These are phyloP conservation scores for Hydra vulgaris DNA, from an alignment of 30 jellyfish, hydroid and myxozoan genomes.

Conservation along the genomic window DNA sequence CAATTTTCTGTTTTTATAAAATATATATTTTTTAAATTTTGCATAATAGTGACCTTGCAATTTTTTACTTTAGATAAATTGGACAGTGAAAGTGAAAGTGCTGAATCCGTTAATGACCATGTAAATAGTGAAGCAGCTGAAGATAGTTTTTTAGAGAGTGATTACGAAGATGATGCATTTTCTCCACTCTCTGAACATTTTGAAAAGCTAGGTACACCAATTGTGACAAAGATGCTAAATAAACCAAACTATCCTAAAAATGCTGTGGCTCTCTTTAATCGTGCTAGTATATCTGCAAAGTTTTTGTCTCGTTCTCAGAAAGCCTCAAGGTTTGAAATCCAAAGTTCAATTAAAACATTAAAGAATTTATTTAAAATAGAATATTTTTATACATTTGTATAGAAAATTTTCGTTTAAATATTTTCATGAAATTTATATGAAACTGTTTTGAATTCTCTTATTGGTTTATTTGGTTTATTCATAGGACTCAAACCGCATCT, in stretches of 20 bases:
- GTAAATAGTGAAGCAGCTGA: slow-evolving; percentile 8
- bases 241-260: slow-evolving; percentile 12
- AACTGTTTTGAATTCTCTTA: no score
- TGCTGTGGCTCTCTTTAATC: slow-evolving; percentile 7
- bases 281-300: slow-evolving; percentile 93
- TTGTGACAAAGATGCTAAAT: neutral
- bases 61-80: slow-evolving; percentile 7
- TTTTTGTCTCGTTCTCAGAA: slow-evolving; percentile 82
- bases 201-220: slow-evolving; percentile 64
- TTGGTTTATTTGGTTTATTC: no score
- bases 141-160: slow-evolving; percentile 7
- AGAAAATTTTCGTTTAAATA: no score
- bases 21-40: no score
- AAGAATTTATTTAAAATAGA: no score
- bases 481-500: slow-evolving; percentile 31
- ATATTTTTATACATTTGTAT: no score
- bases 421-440: no score
- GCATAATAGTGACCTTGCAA: neutral
- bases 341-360: no score
- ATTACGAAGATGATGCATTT: slow-evolving; percentile 51
- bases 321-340: slow-evolving; percentile 20
- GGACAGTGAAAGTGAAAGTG: neutral
- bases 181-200: slow-evolving; percentile 91
- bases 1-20: neutral
- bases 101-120: slow-evolving; percentile 9